Percentiles rank a stretch among this genome's conserved stretches.
Conservation (phyloP, 2,797 vertebrate species). For the Periparus ater region DNA sequence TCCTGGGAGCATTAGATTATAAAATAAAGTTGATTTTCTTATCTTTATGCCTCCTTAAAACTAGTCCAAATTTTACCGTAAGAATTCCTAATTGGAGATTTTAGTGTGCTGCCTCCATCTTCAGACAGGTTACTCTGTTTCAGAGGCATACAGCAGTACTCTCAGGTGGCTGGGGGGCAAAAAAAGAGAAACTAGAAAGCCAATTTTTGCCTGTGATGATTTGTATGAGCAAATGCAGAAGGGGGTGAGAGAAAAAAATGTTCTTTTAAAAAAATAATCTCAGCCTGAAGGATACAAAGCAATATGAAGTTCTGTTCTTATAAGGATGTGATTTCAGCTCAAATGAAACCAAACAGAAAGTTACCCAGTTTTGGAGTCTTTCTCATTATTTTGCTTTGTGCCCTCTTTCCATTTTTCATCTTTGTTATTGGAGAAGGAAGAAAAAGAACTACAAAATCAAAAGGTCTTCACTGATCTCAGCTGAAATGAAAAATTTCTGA, state of each 20-base stretch:
- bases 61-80: neutral
- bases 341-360: neutral
- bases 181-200: neutral
- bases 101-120: neutral
- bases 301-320: neutral
- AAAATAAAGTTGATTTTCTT: neutral
- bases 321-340: neutral
- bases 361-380: neutral
- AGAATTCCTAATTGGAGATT: neutral
- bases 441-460: neutral
- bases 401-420: neutral
- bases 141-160: neutral
- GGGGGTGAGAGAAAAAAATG: neutral
- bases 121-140: neutral
- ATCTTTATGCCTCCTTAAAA: neutral
- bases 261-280: neutral
- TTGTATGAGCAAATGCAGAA: neutral
- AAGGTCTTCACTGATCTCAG: neutral
- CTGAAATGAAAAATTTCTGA: neutral
- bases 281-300: neutral
- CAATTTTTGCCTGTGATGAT: neutral
- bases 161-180: neutral
- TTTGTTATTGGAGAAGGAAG: neutral
- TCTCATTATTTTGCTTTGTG: neutral
- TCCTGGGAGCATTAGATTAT: neutral